Conservation (phyloP, 2,888 invertebrate species). For the Hymenopus coronatus region DNA sequence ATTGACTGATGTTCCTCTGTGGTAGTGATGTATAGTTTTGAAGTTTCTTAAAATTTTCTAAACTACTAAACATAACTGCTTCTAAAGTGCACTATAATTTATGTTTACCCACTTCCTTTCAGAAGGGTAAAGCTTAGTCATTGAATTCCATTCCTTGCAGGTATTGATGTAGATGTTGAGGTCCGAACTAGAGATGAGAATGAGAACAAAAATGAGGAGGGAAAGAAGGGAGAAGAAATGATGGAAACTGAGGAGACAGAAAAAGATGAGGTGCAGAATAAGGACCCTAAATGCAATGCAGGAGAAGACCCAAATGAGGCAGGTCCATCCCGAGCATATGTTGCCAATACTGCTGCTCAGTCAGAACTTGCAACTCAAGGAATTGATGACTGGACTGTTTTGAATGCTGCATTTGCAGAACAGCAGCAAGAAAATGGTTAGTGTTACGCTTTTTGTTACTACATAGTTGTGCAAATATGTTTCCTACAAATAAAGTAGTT, state of each 20-base stretch:
- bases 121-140: background rate
- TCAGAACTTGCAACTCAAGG: conserved; percentile 23
- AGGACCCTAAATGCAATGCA: background rate
- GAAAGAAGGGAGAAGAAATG: background rate
- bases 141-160: conserved; percentile 35
- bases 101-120: no score
- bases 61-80: no score
- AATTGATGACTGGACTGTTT: conserved; percentile 44
- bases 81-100: no score
- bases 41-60: no score
- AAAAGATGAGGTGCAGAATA: background rate
- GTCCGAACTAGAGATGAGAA: conserved; percentile 35
- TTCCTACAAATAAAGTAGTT: no score
- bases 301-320: background rate
- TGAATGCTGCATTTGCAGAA: conserved; percentile 34
- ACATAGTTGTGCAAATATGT: no score
- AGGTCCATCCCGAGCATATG: background rate
- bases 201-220: conserved; percentile 18
- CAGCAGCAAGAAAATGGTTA: background rate
- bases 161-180: conserved; percentile 48
- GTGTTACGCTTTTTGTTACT: background rate
- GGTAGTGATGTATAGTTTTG: no score
- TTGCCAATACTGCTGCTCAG: background rate
- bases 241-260: background rate
- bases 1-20: no score